Conservation (phyloP, 1,140 invertebrate genomes). For the Temnothorax curvispinosus region DNA sequence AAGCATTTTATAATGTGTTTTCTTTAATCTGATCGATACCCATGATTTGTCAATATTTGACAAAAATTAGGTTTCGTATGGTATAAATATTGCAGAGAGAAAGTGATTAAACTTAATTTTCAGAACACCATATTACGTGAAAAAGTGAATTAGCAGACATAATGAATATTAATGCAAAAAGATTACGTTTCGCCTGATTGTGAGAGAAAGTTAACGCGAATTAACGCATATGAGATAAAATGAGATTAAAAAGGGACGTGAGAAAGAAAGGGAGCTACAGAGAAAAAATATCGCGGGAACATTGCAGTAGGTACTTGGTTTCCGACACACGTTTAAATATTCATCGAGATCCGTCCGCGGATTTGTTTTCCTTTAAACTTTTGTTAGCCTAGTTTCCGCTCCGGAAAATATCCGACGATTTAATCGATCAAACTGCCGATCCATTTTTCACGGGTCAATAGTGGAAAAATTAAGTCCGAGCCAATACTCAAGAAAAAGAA, state of each 20-base stretch:
- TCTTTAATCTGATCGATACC: neutral
- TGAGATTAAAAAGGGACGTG: neutral
- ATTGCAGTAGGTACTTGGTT: neutral
- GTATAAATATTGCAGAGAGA: too few relatives aligned
- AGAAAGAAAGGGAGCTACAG: neutral
- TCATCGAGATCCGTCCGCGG: conserved; percentile 13
- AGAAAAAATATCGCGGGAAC: neutral
- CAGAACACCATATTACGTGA: neutral
- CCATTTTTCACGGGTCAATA: conserved; percentile 57
- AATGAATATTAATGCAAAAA: conserved; percentile 4
- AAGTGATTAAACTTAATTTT: conserved; percentile 3
- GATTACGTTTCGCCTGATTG: neutral
- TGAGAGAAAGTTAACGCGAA: conserved; percentile 34
- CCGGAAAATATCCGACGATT: conserved; percentile 33
- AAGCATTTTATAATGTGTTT: neutral
- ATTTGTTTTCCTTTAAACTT: conserved; percentile 61
- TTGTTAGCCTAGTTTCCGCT: conserved; percentile 30
- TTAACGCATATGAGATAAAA: conserved; percentile 25
- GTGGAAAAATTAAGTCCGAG: conserved; percentile 12
- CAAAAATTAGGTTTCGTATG: too few relatives aligned
- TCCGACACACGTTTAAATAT: conserved; percentile 44
- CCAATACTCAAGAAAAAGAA: conserved; percentile 36
- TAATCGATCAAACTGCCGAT: conserved; percentile 50
- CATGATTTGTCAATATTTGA: neutral
- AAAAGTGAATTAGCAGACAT: neutral